Conservation (phyloP, 2,888 invertebrate genomes). For the Amphimallon solstitiale region DNA sequence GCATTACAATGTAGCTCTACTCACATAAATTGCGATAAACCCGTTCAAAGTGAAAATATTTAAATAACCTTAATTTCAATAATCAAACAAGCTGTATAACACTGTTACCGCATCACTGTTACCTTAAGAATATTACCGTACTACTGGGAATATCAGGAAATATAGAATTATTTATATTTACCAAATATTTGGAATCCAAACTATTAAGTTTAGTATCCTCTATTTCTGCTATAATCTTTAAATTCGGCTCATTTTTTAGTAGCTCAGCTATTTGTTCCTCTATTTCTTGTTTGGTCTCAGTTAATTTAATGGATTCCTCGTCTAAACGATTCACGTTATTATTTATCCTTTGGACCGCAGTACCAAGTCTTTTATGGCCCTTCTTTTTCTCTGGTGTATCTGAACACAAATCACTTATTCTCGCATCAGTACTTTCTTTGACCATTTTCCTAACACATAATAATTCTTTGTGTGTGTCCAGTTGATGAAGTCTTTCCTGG, state of each 20-base stretch:
- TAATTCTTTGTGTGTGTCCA: conserved; percentile 44
- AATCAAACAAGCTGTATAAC: no score
- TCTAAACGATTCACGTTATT: conserved; percentile 49
- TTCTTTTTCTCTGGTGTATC: conserved; percentile 52
- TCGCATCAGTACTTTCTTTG: conserved; percentile 54
- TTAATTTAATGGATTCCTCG: conserved; percentile 50
- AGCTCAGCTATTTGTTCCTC: conserved; percentile 49
- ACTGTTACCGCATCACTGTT: no score
- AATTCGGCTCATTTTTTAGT: conserved; percentile 46
- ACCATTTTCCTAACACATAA: conserved; percentile 47
- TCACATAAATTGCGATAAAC: no score
- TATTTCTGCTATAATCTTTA: conserved; percentile 44
- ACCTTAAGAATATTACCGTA: no score
- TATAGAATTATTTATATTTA: conserved; percentile 27
- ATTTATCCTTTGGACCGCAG: conserved; percentile 51
- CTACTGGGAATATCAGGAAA: no score
- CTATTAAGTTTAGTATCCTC: conserved; percentile 47
- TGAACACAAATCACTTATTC: conserved; percentile 53
- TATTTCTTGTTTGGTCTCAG: conserved; percentile 48
- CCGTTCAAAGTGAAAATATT: no score
- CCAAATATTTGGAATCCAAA: conserved; percentile 42
- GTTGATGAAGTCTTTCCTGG: conserved; percentile 35
- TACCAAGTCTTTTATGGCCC: conserved; percentile 51
- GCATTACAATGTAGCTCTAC: no score
- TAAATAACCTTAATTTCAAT: no score